phyloP scores from a whole-genome alignment of 2,113 vertebrate species.

The Marcusenius ussheri region DNA sequence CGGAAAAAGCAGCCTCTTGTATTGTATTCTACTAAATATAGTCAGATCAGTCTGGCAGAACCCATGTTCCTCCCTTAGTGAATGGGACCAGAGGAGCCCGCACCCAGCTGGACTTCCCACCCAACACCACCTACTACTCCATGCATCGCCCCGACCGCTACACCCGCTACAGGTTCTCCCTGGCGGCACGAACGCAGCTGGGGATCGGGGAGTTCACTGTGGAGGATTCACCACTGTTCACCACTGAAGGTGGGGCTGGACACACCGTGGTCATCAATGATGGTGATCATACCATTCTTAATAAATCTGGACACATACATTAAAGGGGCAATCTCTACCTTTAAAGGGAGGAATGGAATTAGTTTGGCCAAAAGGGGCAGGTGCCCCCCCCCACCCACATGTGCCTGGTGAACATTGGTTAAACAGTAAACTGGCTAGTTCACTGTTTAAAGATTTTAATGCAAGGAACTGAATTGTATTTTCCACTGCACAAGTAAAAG shows the following conservation, averaged over 20 bases:
- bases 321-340: too few species aligned
- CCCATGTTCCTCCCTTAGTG: constrained; percentile 59
- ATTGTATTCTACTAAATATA: background rate
- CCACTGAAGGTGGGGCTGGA: constrained; percentile 75
- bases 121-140: constrained; percentile 81
- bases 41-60: background rate
- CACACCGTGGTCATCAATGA: background rate
- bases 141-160: constrained; percentile 80
- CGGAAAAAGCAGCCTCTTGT: background rate
- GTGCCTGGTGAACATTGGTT: too few species aligned
- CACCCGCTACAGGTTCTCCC: constrained; percentile 80
- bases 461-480: background rate
- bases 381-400: too few species aligned
- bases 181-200: constrained; percentile 74
- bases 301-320: background rate
- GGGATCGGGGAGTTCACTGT: constrained; percentile 72
- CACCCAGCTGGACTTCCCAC: constrained; percentile 65
- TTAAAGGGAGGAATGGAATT: too few species aligned
- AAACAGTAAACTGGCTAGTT: background rate
- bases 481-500: background rate
- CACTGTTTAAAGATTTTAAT: background rate
- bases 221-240: constrained; percentile 76
- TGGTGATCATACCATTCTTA: background rate
- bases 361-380: too few species aligned
- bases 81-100: constrained; percentile 73